Percentiles rank a stretch among this genome's conserved stretches.
phyloP scores from a whole-genome alignment of 2,888 invertebrate species.

The Meganola albula region DNA sequence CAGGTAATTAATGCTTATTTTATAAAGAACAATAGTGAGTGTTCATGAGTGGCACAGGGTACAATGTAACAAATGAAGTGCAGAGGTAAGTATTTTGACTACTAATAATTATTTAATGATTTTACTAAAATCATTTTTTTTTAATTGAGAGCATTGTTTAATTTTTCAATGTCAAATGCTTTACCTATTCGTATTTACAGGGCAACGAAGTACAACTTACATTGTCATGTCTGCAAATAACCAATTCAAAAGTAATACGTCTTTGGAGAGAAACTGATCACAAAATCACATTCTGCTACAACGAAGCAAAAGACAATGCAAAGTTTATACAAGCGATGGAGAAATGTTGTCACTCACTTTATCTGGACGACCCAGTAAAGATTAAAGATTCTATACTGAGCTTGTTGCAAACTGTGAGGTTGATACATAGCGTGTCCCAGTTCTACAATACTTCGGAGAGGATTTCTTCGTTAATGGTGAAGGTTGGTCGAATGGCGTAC shows the following conservation, averaged over 20 bases:
- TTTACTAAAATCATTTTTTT: too few relatives aligned
- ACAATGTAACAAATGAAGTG: too few relatives aligned
- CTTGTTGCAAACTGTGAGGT: conserved; percentile 91
- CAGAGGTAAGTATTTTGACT: too few relatives aligned
- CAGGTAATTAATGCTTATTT: too few relatives aligned
- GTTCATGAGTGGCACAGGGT: too few relatives aligned
- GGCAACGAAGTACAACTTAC: conserved; percentile 87
- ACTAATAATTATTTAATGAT: too few relatives aligned
- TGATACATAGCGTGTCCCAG: conserved; percentile 96
- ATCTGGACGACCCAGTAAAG: conserved; percentile 94
- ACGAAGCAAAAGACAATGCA: conserved; percentile 97
- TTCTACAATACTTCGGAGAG: conserved; percentile 98
- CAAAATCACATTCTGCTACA: conserved; percentile 95
- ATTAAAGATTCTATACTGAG: conserved; percentile 94
- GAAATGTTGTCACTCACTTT: conserved; percentile 95
- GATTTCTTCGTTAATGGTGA: conserved; percentile 97
- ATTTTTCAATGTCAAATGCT: too few relatives aligned
- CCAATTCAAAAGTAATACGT: conserved; percentile 87
- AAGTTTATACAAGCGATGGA: conserved; percentile 95
- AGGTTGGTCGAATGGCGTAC: conserved; percentile 72
- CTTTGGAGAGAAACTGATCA: conserved; percentile 91
- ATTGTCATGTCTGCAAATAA: conserved; percentile 84
- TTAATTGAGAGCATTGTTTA: too few relatives aligned
- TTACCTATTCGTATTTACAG: conserved; percentile 39
- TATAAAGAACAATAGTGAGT: too few relatives aligned